Base-by-base conservation (phyloP, 2,113 vertebrate genomes). In the Nyctereutes procyonoides region DNA sequence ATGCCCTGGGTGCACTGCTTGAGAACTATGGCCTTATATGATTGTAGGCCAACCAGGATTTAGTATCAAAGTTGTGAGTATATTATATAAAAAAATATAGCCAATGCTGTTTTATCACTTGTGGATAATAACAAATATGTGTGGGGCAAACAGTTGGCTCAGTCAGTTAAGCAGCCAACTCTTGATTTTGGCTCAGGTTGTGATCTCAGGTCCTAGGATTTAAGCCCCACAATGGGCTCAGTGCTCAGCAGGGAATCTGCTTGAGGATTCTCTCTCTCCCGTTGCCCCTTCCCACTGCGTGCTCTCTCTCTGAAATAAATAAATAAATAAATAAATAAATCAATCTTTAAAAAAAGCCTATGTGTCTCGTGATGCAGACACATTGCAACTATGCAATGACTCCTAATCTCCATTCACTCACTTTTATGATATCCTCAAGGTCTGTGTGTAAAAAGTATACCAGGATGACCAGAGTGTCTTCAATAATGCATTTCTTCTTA, bases 391-490 rank as follows among this genome's bases (percentile, higher is more conserved):
- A 10, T 77, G 28, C 15, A 69, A 5, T 90, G 16, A 74, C 4
- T 5, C 2, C 30, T 4, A 10, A 2, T 56, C 2, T 60, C 16
- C 51, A 9, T 30, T 35, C 20, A 2, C 6, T 5, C 0, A 30
- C 22, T 53, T 4, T 4, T 73, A 2, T 26, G 30, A 3, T 53
- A 38, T 55, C 48, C 71, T 82, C 13, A 63, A 74, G 5, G 28
- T 65, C 11, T 38, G 28, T 1, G 24, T 83, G 2, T 15, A 51
- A 51, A 8, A 77, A 74, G 53, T 14, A 14, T 35, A 15, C 5
- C 26, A 51, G 10, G 20, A 63, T 12, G 4, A 20, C 32, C 19
- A 60, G 30, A 53, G 1, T 24, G 82, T 55, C 32, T 43, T 32
- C 30, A 67, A 15, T 6, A 82, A 11, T 35, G 20, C 3, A 4